Evolutionary conservation across 2,113 vertebrate species (phyloP).

Genomic region (Poeciliopsis turrubarensis): DNA sequence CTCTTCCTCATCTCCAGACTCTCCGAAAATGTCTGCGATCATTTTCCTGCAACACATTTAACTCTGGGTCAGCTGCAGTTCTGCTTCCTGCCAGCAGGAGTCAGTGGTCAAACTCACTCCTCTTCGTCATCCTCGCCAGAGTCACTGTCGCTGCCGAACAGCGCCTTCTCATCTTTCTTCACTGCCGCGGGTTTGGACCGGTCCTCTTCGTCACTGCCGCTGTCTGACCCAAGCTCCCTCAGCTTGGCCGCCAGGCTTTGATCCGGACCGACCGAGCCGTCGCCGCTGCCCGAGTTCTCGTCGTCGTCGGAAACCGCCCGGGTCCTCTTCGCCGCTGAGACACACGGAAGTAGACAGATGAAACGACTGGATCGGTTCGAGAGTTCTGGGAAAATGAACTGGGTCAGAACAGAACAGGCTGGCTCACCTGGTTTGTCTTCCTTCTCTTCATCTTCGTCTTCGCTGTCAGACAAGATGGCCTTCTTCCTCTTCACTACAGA

Average conservation of each 20-base stretch:
- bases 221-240: constrained; percentile 86
- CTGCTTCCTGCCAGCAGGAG: background rate
- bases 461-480: constrained; percentile 92
- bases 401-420: too few relatives aligned
- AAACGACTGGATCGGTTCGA: too few relatives aligned
- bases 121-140: constrained; percentile 89
- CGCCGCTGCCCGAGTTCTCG: constrained; percentile 90
- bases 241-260: constrained; percentile 80
- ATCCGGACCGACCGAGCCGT: constrained; percentile 67
- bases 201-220: constrained; percentile 86
- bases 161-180: constrained; percentile 88
- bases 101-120: constrained; percentile 84
- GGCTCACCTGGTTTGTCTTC: constrained; percentile 60
- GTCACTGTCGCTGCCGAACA: constrained; percentile 97
- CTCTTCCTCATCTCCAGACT: constrained; percentile 96
- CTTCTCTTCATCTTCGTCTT: constrained; percentile 84
- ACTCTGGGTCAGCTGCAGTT: background rate
- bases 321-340: constrained; percentile 83
- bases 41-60: constrained; percentile 85
- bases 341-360: background rate
- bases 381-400: too few relatives aligned
- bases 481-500: constrained; percentile 87
- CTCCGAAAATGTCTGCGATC: constrained; percentile 98
- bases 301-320: constrained; percentile 86
- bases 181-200: constrained; percentile 63